phyloP scores from a whole-genome alignment of 2,888 invertebrate genomes.

The Perizoma flavofasciatum region DNA sequence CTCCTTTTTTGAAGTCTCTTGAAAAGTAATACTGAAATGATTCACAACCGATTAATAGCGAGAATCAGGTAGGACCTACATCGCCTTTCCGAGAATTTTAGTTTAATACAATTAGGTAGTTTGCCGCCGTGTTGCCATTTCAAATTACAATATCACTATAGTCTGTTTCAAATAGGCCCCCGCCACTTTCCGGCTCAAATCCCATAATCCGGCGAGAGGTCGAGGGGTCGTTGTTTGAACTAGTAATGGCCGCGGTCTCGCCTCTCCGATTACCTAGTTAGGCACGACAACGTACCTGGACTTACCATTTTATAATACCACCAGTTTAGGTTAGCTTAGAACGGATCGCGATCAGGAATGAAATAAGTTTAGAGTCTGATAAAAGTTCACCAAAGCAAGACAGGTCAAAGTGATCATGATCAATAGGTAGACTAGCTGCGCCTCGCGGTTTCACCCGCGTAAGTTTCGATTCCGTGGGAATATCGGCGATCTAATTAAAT shows the following conservation, averaged over 20 bases:
- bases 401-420: neutral
- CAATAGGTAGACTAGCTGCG: too few relatives aligned
- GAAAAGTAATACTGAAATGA: too few relatives aligned
- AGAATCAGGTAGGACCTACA: neutral
- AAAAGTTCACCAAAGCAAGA: too few relatives aligned
- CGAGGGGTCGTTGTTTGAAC: conserved; percentile 44
- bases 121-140: neutral
- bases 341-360: neutral
- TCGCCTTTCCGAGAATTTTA: neutral
- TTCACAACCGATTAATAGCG: too few relatives aligned
- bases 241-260: conserved; percentile 40
- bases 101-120: neutral
- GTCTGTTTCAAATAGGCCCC: neutral
- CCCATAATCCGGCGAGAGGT: conserved; percentile 40
- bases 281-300: conserved; percentile 22
- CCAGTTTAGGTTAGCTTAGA: neutral
- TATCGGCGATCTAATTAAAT: too few relatives aligned
- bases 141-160: too few relatives aligned
- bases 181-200: conserved; percentile 36
- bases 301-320: conserved; percentile 18
- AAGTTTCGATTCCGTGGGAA: too few relatives aligned
- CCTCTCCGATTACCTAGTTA: conserved; percentile 44
- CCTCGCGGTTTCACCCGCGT: too few relatives aligned
- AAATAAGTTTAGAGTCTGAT: neutral
- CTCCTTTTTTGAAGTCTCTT: too few relatives aligned